Conservation (phyloP, 2,888 invertebrate genomes). For the Dicyrtoma fusca region DNA sequence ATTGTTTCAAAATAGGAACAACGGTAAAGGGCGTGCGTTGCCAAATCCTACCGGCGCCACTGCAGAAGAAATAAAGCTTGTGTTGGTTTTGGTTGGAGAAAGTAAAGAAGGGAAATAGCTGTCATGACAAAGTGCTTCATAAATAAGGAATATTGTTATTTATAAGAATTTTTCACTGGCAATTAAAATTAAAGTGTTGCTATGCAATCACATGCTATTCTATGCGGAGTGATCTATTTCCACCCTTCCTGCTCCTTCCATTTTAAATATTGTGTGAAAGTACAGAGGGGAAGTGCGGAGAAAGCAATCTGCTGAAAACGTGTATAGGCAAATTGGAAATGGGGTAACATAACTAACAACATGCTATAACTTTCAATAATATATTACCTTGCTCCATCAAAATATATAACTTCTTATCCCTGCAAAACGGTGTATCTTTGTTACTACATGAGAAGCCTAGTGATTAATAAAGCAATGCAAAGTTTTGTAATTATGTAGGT, state of each 20-base stretch:
- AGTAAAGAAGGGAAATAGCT: slow-evolving; percentile 12
- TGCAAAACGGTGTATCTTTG: too few species aligned
- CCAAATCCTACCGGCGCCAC: neutral
- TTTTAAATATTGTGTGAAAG: neutral
- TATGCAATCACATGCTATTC: neutral
- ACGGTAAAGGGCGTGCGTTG: neutral
- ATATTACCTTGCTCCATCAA: too few species aligned
- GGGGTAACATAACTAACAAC: neutral
- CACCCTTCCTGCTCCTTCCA: neutral
- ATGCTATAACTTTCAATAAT: too few species aligned
- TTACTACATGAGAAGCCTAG: too few species aligned
- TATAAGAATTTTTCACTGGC: slow-evolving; percentile 28
- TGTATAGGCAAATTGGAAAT: slow-evolving; percentile 29
- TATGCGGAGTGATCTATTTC: too few species aligned
- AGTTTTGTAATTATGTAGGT: too few species aligned
- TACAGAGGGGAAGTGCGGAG: neutral
- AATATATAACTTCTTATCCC: too few species aligned
- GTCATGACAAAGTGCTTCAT: slow-evolving; percentile 22
- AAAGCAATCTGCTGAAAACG: neutral
- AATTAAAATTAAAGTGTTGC: slow-evolving; percentile 32
- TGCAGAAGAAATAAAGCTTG: neutral
- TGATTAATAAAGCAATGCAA: too few species aligned
- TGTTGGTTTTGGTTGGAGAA: too few species aligned
- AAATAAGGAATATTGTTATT: slow-evolving; percentile 33
- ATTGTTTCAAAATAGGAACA: too few species aligned